These are phyloP conservation scores for Platycnemis pennipes DNA, from an alignment of 2,888 invertebrate species.

Conservation along the genomic window DNA sequence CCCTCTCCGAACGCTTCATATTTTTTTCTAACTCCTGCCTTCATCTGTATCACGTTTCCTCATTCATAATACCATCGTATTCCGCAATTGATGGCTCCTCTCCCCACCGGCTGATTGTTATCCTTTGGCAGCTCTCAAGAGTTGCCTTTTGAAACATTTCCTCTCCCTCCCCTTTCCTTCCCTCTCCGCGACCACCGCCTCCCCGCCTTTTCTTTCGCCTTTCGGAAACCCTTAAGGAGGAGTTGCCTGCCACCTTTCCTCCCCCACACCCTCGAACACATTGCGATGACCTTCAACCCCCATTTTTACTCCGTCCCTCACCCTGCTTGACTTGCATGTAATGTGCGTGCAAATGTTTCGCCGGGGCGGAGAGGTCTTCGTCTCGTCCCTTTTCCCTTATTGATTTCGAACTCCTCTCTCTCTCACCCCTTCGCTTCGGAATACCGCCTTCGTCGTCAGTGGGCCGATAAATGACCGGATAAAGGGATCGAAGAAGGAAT, in stretches of 20 bases:
- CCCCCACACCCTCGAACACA: not conserved
- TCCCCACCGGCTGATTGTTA: constrained; percentile 49
- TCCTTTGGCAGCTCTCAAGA: constrained; percentile 62
- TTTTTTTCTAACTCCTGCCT: constrained; percentile 33
- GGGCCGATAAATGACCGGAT: too few relatives aligned
- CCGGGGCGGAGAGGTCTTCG: not conserved
- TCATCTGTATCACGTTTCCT: constrained; percentile 65
- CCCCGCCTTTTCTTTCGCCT: not conserved
- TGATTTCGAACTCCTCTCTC: not conserved
- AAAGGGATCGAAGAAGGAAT: too few relatives aligned
- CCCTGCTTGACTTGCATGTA: not conserved
- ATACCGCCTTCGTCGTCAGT: not conserved
- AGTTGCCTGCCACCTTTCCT: not conserved
- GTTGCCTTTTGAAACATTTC: constrained; percentile 49
- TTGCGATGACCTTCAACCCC: constrained; percentile 26
- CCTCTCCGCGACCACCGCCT: too few relatives aligned
- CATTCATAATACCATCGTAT: constrained; percentile 65
- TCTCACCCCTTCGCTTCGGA: not conserved
- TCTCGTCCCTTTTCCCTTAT: not conserved
- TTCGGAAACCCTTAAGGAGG: not conserved
- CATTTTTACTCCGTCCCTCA: not conserved
- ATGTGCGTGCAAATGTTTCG: constrained; percentile 39
- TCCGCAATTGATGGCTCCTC: constrained; percentile 64
- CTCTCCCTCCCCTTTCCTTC: not conserved
- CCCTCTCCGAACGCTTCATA: not conserved